Conservation (phyloP, 2,797 vertebrate genomes). For the Poecilia gillii region DNA sequence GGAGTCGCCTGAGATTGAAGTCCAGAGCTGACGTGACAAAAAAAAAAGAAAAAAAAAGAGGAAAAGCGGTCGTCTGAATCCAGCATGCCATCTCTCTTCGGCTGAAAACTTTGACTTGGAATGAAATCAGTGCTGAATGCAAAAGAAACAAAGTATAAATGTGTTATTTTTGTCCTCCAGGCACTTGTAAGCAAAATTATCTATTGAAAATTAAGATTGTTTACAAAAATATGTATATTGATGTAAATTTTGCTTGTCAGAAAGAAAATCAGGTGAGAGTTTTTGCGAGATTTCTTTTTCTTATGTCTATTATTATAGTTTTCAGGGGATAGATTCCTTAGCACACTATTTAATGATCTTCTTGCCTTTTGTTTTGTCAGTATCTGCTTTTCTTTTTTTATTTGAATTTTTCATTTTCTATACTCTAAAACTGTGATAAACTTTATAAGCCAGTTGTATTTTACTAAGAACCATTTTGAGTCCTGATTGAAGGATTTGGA, state of each 20-base stretch:
- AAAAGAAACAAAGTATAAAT: slow-evolving; percentile 78
- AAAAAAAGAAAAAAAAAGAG: not conserved
- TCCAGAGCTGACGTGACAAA: not conserved
- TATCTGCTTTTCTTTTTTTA: slow-evolving; percentile 83
- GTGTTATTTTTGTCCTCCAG: slow-evolving; percentile 84
- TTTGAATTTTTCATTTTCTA: slow-evolving; percentile 88
- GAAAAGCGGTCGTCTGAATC: slow-evolving; percentile 42
- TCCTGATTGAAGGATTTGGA: slow-evolving; percentile 86
- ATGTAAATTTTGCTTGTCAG: slow-evolving; percentile 87
- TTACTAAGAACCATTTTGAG: slow-evolving; percentile 92
- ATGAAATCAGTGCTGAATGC: slow-evolving; percentile 63
- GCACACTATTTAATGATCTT: slow-evolving; percentile 86
- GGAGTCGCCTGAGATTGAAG: not conserved
- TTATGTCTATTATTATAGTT: slow-evolving; percentile 76
- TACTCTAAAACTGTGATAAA: slow-evolving; percentile 97
- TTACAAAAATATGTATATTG: slow-evolving; percentile 94
- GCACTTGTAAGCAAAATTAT: slow-evolving; percentile 92
- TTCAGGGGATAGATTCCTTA: slow-evolving; percentile 87
- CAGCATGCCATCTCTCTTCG: slow-evolving; percentile 62
- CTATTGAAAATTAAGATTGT: slow-evolving; percentile 84
- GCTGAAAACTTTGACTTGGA: slow-evolving; percentile 51
- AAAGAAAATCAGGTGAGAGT: slow-evolving; percentile 65
- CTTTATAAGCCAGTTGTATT: slow-evolving; percentile 98
- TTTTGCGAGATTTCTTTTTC: slow-evolving; percentile 81
- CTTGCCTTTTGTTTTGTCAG: slow-evolving; percentile 78